phyloP scores from a whole-genome alignment of 2,888 invertebrate species.

The Scaptomyza reducta region DNA sequence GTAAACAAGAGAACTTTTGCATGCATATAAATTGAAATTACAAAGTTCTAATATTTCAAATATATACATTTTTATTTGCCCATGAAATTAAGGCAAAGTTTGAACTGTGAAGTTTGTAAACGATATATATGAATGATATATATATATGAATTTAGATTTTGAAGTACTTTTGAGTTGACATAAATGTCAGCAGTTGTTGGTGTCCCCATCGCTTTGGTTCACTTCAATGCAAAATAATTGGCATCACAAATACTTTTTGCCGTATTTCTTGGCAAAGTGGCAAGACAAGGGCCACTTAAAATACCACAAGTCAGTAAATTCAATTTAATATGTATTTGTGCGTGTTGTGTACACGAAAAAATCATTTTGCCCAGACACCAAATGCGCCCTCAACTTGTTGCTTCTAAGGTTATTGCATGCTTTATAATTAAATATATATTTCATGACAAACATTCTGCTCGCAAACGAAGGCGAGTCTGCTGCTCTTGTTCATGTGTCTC shows the following conservation, averaged over 20 bases:
- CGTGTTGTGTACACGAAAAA: conserved; percentile 13
- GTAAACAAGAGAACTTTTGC: conserved; percentile 4
- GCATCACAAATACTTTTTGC: conserved; percentile 37
- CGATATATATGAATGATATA: not conserved
- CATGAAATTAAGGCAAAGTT: not conserved
- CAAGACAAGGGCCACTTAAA: conserved; percentile 52
- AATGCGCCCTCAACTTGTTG: conserved; percentile 36
- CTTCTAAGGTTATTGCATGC: conserved; percentile 17
- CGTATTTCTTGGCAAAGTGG: conserved; percentile 41
- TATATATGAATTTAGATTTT: not conserved
- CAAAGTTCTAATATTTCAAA: conserved; percentile 9
- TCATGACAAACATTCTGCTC: not conserved
- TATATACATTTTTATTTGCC: not conserved
- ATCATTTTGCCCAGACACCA: conserved; percentile 14
- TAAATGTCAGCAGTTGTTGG: conserved; percentile 15
- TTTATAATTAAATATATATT: conserved; percentile 47
- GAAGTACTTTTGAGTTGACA: conserved; percentile 2
- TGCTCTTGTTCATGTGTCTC: not conserved
- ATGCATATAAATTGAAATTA: conserved; percentile 31
- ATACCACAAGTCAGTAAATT: conserved; percentile 45
- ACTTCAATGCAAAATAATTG: conserved; percentile 46
- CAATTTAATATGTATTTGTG: conserved; percentile 29
- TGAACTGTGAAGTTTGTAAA: not conserved
- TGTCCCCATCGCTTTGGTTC: not conserved
- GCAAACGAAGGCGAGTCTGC: conserved; percentile 10